Evolutionary conservation across 2,797 vertebrate genomes (phyloP).

Genomic region (Thunnus albacares): DNA sequence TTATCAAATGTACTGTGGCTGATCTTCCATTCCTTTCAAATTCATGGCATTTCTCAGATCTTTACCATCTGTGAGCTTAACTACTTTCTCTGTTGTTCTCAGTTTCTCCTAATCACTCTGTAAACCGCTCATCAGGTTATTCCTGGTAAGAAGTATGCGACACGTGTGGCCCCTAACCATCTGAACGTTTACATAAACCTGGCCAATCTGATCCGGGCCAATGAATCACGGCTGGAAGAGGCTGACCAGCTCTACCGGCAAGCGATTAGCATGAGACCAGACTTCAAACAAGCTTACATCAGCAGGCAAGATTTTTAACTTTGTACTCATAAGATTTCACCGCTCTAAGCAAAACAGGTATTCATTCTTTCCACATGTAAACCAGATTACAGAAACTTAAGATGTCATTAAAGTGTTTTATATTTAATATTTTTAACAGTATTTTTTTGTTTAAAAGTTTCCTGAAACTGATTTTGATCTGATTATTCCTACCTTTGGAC

Average conservation of each 20-base stretch:
- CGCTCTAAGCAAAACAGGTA: background rate
- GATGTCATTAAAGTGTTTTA: background rate
- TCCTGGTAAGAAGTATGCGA: conserved; percentile 98
- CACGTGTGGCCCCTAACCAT: conserved; percentile 98
- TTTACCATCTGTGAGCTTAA: background rate
- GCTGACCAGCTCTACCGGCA: conserved; percentile 98
- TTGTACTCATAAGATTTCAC: background rate
- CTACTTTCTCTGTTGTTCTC: background rate
- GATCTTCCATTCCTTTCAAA: background rate
- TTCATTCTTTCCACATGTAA: background rate
- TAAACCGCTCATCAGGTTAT: conserved; percentile 88
- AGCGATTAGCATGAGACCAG: conserved; percentile 98
- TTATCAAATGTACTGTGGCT: background rate
- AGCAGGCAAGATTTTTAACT: conserved; percentile 89
- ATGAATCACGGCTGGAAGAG: conserved; percentile 97
- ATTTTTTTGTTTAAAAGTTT: no score
- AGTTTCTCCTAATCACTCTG: background rate
- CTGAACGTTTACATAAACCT: conserved; percentile 99
- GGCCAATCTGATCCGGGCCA: conserved; percentile 95
- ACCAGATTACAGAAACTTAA: background rate
- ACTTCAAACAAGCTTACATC: conserved; percentile 99
- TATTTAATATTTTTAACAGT: no score
- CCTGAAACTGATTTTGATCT: no score
- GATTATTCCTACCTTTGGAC: no score
- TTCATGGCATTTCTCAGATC: background rate